Evolutionary conservation across 2,888 invertebrate genomes (phyloP), one percentile per base, ranked within the genome.

Genomic region (Lasioglossum leucozonium): DNA sequence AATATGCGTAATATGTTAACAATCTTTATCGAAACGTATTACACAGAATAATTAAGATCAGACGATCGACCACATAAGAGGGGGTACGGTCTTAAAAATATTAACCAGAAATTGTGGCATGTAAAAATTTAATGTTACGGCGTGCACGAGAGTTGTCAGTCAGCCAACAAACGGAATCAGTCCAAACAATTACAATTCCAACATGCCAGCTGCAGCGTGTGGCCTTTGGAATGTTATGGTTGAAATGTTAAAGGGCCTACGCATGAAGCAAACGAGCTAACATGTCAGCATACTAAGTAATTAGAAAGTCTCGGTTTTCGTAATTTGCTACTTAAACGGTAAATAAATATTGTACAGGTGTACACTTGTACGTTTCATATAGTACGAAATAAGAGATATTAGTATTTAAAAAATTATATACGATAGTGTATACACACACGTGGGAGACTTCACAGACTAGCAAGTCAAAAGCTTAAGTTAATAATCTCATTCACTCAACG

Each of bases 181-280:
- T 44, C 71, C 26, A 34, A 65, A 65, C 51, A 18, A 26, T 18
- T 47, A 42, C 34, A 47, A 11, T n/a, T 51, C 18, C 18, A 22
- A 37, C 42, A 18, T 72, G 79, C 22, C 82, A 72, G 30, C 11
- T 82, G 51, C 71, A 71, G n/a, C 51, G 74, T 34, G 3, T 44
- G 22, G 44, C 72, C 71, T 82, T 78, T 84, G 26, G 34, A 26
- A 65, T 42, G 84, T 82, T n/a, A 82, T 13, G 71, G 82, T 75
- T 65, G 84, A 84, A 58, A 78, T 65, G 82, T 47, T 71, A 84
- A 84, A 82, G 82, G 71, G 18, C 34, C 72, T 42, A 22, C 40
- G 42, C 26, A 34, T 18, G 16, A 4, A 13, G 22, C 51, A 26
- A 34, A 30, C 40, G 40, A 13, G 40, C 62, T 26, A 22, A 22